Conservation (phyloP, 2,113 vertebrate genomes). For the Ammospiza nelsoni region DNA sequence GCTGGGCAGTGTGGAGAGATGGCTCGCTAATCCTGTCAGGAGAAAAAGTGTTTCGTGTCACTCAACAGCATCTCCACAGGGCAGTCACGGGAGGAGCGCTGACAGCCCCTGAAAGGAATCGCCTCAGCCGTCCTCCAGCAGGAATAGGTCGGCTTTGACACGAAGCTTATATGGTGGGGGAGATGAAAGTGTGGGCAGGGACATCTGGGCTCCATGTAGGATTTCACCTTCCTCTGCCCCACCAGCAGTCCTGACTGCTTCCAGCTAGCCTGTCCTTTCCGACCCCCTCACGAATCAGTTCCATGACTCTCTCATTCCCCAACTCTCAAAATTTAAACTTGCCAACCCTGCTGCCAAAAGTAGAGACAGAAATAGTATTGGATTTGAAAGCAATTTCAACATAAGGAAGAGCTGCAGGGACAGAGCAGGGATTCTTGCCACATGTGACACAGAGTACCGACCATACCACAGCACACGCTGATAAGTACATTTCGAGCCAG, state of each 20-base stretch:
- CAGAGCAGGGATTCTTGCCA: neutral
- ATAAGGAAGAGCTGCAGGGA: neutral
- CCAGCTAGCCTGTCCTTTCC: constrained; percentile 20
- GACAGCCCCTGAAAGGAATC: constrained; percentile 59
- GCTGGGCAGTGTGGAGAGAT: neutral
- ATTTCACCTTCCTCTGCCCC: constrained; percentile 30
- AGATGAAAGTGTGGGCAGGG: constrained; percentile 34
- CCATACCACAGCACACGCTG: accelerated
- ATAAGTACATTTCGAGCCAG: neutral
- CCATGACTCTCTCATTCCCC: neutral
- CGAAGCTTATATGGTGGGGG: neutral
- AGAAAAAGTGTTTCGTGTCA: constrained; percentile 56
- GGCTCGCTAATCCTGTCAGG: constrained; percentile 2
- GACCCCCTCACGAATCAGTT: constrained; percentile 14
- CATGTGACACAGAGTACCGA: neutral
- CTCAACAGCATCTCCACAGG: constrained; percentile 60
- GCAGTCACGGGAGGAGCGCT: constrained; percentile 33
- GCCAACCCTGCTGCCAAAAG: constrained; percentile 21
- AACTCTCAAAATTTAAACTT: neutral
- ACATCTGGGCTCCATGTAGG: neutral
- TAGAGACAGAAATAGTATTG: neutral
- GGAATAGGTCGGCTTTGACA: constrained; percentile 46
- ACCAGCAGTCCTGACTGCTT: neutral
- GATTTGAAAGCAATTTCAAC: neutral
- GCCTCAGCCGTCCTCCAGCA: neutral